Conservation (phyloP, 2,888 invertebrate species). For the Leptopilina syphax region DNA sequence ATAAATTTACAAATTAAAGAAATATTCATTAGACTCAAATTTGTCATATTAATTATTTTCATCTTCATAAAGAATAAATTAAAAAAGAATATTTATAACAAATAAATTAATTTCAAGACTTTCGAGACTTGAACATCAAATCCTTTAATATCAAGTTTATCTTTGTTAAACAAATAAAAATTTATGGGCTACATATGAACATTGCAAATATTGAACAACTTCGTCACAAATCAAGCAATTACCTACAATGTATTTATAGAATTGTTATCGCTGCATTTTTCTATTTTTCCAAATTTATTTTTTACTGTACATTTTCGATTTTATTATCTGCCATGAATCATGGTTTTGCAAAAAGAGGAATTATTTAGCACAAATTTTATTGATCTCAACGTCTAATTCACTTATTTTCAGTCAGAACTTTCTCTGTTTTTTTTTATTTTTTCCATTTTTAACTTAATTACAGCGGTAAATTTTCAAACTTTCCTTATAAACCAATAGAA, state of each 20-base stretch:
- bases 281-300: neutral
- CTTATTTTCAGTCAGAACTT: slow-evolving; percentile 1
- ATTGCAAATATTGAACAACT: slow-evolving; percentile 29
- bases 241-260: neutral
- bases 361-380: slow-evolving; percentile 1
- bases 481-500: neutral
- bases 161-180: slow-evolving; percentile 25
- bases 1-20: no score
- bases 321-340: neutral
- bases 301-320: neutral
- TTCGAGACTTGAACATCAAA: no score
- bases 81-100: no score
- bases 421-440: neutral
- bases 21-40: no score
- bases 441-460: neutral
- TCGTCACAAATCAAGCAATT: slow-evolving; percentile 1
- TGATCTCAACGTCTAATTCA: neutral
- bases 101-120: no score
- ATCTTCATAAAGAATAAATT: no score
- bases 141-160: slow-evolving; percentile 9
- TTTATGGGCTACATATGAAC: slow-evolving; percentile 6
- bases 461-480: slow-evolving; percentile 10
- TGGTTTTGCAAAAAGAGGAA: neutral
- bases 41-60: no score
- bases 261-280: slow-evolving; percentile 12